Evolutionary conservation across 2,888 invertebrate species (phyloP).

Genomic region (Aporophyla lueneburgensis): DNA sequence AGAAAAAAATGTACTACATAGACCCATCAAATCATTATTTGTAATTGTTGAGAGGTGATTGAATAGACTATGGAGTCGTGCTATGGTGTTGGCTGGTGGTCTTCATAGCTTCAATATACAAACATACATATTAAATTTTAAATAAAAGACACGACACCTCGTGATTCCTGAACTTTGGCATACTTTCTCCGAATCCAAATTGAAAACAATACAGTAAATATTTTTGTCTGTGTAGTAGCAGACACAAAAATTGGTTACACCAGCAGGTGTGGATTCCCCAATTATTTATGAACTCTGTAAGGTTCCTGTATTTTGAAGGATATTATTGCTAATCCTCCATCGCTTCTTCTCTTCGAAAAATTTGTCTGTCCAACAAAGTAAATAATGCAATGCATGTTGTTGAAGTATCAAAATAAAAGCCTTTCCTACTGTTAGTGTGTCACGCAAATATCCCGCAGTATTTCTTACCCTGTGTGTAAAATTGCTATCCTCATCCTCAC

Average conservation of each 20-base stretch:
- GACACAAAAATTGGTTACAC: not conserved
- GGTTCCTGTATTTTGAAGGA: not conserved
- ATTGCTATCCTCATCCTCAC: conserved; percentile 11
- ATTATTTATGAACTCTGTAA: not conserved
- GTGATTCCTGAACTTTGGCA: not conserved
- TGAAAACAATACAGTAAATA: not conserved
- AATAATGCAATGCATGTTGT: not conserved
- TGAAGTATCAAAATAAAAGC: not conserved
- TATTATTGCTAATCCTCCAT: too few species aligned
- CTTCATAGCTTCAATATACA: not conserved
- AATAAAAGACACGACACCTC: not conserved
- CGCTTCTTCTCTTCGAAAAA: too few species aligned
- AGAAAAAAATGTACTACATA: not conserved
- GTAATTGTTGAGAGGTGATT: not conserved
- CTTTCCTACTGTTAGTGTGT: not conserved
- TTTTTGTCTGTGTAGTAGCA: not conserved
- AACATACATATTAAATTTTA: not conserved
- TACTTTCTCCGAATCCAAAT: conserved; percentile 12
- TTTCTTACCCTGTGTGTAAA: conserved; percentile 20
- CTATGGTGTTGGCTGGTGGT: not conserved
- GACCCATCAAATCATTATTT: not conserved
- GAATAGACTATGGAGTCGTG: not conserved
- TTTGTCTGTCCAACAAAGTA: too few species aligned
- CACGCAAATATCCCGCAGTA: not conserved
- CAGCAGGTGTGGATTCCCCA: not conserved